Conservation (phyloP, 2,113 vertebrate species). For the Ranitomeya imitator region DNA sequence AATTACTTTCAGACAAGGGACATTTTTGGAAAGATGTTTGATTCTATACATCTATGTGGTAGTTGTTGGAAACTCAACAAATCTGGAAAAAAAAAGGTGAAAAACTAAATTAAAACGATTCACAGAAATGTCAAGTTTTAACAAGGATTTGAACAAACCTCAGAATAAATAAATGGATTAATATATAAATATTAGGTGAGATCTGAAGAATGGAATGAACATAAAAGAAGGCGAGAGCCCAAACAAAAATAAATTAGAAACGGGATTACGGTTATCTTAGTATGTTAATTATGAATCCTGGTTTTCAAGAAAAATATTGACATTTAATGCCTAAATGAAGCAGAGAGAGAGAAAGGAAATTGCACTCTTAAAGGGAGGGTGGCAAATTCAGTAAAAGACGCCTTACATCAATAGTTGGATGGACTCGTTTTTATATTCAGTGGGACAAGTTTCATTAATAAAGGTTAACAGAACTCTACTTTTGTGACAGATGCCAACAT, state of each 20-base stretch:
- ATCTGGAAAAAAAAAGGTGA: neutral
- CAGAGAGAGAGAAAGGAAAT: neutral
- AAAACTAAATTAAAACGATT: neutral
- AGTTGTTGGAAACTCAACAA: neutral
- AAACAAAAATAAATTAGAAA: constrained; percentile 14
- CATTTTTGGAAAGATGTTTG: too few species aligned
- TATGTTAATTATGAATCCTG: neutral
- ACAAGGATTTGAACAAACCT: neutral
- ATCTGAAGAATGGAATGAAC: neutral
- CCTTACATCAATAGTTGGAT: neutral
- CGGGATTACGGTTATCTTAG: neutral
- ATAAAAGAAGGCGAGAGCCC: neutral
- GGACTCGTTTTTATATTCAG: too few species aligned
- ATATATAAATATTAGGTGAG: neutral
- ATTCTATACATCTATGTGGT: too few species aligned
- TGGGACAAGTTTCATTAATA: too few species aligned
- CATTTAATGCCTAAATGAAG: neutral
- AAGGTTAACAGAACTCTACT: too few species aligned
- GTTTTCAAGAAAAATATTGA: neutral
- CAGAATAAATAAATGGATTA: constrained; percentile 2
- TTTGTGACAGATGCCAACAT: too few species aligned
- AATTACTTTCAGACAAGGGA: too few species aligned
- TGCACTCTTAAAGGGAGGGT: neutral
- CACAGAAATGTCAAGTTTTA: neutral
- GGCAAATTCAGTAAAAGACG: neutral